Evolutionary conservation across 2,888 invertebrate species (phyloP).

Genomic region (Eurois occulta): DNA sequence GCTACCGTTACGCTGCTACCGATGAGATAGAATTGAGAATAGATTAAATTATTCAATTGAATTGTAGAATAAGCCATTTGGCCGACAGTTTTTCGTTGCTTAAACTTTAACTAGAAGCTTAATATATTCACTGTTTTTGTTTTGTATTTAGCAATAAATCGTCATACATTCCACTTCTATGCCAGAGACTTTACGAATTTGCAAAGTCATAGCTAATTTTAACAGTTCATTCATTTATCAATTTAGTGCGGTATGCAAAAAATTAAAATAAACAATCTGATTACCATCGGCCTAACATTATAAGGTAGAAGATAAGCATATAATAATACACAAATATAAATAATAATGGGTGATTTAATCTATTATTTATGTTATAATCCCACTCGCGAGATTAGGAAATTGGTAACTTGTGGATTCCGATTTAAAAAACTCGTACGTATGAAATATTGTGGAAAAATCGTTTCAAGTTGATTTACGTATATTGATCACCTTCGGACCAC

Average conservation of each 20-base stretch:
- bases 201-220: neutral
- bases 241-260: neutral
- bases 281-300: neutral
- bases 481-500: neutral
- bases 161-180: neutral
- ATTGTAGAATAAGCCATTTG: neutral
- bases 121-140: neutral
- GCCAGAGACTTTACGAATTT: neutral
- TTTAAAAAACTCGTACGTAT: neutral
- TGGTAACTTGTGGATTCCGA: neutral
- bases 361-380: neutral
- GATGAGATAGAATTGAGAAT: neutral
- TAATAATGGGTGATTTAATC: neutral
- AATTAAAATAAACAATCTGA: neutral
- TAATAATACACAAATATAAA: neutral
- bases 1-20: no score
- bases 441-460: neutral
- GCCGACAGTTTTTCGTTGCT: neutral
- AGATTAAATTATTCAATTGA: neutral
- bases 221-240: no score
- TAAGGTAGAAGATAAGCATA: neutral
- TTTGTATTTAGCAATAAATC: neutral
- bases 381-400: neutral
- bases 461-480: neutral
- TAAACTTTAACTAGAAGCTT: neutral